Conservation (phyloP, 2,888 invertebrate species). For the Thera britannica region DNA sequence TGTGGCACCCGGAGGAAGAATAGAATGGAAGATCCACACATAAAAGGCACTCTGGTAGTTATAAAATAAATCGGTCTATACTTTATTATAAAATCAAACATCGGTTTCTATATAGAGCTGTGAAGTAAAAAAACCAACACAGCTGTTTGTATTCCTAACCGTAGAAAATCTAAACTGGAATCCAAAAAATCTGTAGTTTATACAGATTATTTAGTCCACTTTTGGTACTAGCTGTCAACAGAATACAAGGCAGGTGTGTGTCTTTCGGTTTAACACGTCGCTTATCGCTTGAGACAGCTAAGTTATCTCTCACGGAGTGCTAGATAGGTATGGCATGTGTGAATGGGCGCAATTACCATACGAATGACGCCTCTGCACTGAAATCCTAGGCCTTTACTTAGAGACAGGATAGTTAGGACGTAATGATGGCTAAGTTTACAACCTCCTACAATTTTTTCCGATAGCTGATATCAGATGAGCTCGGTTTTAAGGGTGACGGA, state of each 20-base stretch:
- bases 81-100: neutral
- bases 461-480: no score
- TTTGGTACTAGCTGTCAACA: conserved; percentile 30
- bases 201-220: conserved; percentile 5
- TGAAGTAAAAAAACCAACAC: neutral
- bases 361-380: conserved; percentile 63
- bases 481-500: no score
- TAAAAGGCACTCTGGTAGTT: no score
- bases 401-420: neutral
- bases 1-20: no score
- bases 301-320: conserved; percentile 51
- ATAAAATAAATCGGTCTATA: no score
- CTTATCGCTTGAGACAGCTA: conserved; percentile 41
- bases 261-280: conserved; percentile 31
- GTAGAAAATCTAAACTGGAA: neutral
- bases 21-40: no score
- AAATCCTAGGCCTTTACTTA: conserved; percentile 45
- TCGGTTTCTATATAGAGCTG: neutral
- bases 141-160: neutral
- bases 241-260: conserved; percentile 26
- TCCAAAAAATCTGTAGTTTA: neutral
- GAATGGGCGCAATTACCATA: conserved; percentile 69
- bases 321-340: conserved; percentile 52
- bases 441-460: neutral
- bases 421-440: neutral